Evolutionary conservation across 2,113 vertebrate species (phyloP).

Genomic region (Apeltes quadracus): DNA sequence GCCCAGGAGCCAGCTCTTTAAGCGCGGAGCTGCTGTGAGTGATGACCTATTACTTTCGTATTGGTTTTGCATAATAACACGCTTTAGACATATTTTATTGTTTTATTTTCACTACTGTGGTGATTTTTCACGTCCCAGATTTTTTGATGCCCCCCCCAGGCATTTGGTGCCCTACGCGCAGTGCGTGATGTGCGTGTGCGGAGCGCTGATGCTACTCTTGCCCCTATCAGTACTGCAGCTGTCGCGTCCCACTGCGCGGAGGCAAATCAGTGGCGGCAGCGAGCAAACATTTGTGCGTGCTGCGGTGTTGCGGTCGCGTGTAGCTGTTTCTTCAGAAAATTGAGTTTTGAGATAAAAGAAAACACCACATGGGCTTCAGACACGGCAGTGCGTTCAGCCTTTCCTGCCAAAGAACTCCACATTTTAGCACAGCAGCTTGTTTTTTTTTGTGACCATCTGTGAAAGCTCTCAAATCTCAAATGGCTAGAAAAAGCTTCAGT

Average conservation of each 20-base stretch:
- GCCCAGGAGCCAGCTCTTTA: no score
- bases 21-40: no score
- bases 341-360: constrained; percentile 24
- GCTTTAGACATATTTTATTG: no score
- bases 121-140: no score
- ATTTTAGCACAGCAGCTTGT: constrained; percentile 24
- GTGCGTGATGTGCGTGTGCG: no score
- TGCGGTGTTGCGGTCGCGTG: constrained; percentile 20
- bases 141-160: no score
- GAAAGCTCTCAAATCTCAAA: background rate
- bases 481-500: constrained; percentile 1
- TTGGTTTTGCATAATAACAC: no score
- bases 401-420: constrained; percentile 13
- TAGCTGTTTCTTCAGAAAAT: constrained; percentile 12
- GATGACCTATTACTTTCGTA: no score
- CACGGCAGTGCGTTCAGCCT: constrained; percentile 11
- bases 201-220: no score
- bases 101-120: no score
- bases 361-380: constrained; percentile 41
- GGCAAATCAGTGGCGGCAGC: constrained; percentile 8
- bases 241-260: constrained; percentile 15
- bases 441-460: constrained; percentile 39
- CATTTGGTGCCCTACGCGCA: no score
- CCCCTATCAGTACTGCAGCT: constrained; percentile 7
- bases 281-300: constrained; percentile 14